These are phyloP conservation scores for Callipepla squamata DNA, from an alignment of 2,113 vertebrate species.

Conservation along the genomic window DNA sequence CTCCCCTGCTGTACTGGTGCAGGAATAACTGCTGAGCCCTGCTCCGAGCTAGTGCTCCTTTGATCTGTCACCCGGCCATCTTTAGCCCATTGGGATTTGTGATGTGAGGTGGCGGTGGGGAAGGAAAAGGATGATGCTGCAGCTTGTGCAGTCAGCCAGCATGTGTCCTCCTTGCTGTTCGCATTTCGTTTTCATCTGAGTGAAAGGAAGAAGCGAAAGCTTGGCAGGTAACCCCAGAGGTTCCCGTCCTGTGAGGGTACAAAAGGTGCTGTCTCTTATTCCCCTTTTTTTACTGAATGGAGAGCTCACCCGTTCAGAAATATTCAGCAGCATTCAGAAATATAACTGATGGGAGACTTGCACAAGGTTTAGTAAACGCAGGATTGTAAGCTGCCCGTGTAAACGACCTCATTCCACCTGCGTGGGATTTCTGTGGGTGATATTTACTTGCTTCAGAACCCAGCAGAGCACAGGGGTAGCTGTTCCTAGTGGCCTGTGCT, in stretches of 20 bases:
- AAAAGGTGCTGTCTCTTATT: background rate
- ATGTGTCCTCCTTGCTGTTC: background rate
- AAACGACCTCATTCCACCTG: background rate
- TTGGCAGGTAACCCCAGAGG: rapidly evolving
- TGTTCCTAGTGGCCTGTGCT: background rate
- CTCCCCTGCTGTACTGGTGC: rapidly evolving
- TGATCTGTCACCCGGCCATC: background rate
- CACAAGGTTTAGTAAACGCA: slow-evolving; percentile 22
- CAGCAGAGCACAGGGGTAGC: background rate
- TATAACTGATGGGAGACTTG: slow-evolving; percentile 40
- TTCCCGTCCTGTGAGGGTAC: background rate
- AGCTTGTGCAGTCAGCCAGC: rapidly evolving
- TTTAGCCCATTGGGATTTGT: slow-evolving; percentile 24
- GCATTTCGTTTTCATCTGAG: background rate
- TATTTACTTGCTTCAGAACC: background rate
- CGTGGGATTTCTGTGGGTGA: background rate
- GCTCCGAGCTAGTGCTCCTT: rapidly evolving
- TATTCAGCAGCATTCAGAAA: background rate
- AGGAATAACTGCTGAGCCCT: rapidly evolving
- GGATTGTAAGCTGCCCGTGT: background rate
- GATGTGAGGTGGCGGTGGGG: background rate
- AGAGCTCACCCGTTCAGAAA: background rate
- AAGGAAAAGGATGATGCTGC: background rate
- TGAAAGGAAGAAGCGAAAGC: background rate
- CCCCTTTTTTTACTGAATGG: background rate